Evolutionary conservation across 2,797 vertebrate genomes (phyloP).

Genomic region (Eutrigla gurnardus): DNA sequence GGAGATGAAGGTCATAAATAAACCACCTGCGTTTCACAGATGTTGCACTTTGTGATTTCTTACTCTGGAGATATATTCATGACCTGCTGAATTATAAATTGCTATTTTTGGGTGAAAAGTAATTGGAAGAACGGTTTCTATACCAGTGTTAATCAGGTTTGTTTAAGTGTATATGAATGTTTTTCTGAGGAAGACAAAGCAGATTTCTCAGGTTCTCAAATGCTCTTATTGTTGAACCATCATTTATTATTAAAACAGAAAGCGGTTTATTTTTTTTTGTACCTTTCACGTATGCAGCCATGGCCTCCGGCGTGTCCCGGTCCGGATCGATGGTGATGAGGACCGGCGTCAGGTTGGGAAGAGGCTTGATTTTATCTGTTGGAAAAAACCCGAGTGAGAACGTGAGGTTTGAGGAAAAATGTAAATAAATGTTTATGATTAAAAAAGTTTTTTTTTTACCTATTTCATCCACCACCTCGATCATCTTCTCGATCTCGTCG

Average conservation of each 20-base stretch:
- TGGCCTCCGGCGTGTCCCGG: slow-evolving; percentile 90
- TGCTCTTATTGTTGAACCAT: background rate
- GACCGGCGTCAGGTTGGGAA: slow-evolving; percentile 91
- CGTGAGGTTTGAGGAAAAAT: background rate
- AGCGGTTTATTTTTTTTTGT: slow-evolving; percentile 7
- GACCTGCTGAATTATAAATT: background rate
- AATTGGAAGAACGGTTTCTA: background rate
- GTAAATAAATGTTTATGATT: too few species aligned
- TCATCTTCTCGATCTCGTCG: slow-evolving; percentile 97
- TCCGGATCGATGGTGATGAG: slow-evolving; percentile 98
- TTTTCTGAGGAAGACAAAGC: background rate
- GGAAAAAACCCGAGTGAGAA: background rate
- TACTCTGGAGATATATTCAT: too few species aligned
- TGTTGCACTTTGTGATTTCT: too few species aligned
- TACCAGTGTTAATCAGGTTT: background rate
- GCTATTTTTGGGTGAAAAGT: background rate
- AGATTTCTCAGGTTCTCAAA: background rate
- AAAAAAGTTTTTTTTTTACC: slow-evolving; percentile 78
- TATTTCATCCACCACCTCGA: slow-evolving; percentile 92
- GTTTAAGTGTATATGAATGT: background rate
- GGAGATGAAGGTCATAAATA: background rate
- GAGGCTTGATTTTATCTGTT: slow-evolving; percentile 87
- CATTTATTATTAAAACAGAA: background rate
- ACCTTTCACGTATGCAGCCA: slow-evolving; percentile 95
- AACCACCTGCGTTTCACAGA: background rate